Base-by-base conservation (phyloP, 2,797 vertebrate genomes). In the Scolopax rusticola region DNA sequence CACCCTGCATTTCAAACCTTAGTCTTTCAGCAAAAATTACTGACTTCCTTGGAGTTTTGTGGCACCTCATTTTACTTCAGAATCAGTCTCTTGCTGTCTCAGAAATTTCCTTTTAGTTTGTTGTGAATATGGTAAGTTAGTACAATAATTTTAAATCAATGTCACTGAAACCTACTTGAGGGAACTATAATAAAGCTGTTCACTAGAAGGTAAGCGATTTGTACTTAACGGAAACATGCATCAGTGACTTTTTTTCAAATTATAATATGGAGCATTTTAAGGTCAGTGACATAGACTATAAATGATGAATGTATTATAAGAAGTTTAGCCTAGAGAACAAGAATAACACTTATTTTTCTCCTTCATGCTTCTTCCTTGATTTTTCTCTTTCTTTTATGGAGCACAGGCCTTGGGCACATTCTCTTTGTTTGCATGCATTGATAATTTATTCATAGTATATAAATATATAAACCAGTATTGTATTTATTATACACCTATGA, bases 191-290 rank as follows among this genome's bases (percentile, higher is more conserved):
- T 74, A 67, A 71, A 57, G 41, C 19, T 70, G 33, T 56, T 93
- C 41, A 25, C 25, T 83, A 40, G 33, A 36, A 82, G 59, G 25
- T 43, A 69, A 81, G 53, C 1, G 12, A 90, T 45, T 75, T 74
- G 36, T 71, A 57, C 20, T 53, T 71, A 32, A 38, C 69, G 24
- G n/a, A 68, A 89, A 63, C 14, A 43, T 9, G 5, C 28, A 10
- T 60, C 89, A 65, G 50, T 54, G 79, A 20, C 28, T 41, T 91
- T 89, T 61, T 81, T 65, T 21, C 41, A 53, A 20, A 86, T 93
- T 89, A 91, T 96, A 89, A 91, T 96, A 92, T 97, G 92, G 95
- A 96, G 93, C 90, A 96, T 96, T 96, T 96, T 96, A 84, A 65
- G 38, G 51, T 81, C 41, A 67, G 53, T 48, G 20, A n/a, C 79